Evolutionary conservation across 2,888 invertebrate genomes (phyloP).

Genomic region (Trissoscelio sp.): DNA sequence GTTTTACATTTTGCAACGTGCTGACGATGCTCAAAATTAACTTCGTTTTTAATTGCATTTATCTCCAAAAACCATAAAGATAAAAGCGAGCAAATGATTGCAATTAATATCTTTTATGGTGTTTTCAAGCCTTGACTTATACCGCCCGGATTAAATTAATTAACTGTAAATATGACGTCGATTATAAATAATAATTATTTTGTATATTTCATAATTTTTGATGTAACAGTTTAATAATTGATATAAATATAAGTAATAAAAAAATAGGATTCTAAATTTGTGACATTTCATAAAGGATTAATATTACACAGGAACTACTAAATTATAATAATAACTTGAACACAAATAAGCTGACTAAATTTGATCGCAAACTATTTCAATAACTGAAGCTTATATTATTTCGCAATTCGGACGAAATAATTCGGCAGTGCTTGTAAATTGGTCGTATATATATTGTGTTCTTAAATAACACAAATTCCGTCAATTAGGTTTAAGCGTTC

Average conservation of each 20-base stretch:
- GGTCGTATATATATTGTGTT: slow-evolving; percentile 12
- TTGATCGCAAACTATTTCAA: slow-evolving; percentile 35
- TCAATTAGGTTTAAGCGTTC: slow-evolving; percentile 5
- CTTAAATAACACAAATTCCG: slow-evolving; percentile 24
- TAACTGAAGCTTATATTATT: slow-evolving; percentile 39
- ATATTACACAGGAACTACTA: background rate
- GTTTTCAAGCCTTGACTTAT: slow-evolving; percentile 26
- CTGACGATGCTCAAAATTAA: slow-evolving; percentile 46
- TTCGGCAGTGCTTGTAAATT: slow-evolving; percentile 32
- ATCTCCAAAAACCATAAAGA: slow-evolving; percentile 49
- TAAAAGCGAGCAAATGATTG: slow-evolving; percentile 38
- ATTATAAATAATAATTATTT: background rate
- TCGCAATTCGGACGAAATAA: slow-evolving; percentile 18
- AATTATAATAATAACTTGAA: slow-evolving; percentile 8
- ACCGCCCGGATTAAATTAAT: slow-evolving; percentile 36
- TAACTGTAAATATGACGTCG: background rate
- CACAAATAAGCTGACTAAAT: slow-evolving; percentile 23
- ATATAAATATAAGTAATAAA: background rate
- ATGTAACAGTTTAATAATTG: too few species aligned
- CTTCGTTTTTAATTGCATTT: slow-evolving; percentile 52
- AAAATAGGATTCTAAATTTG: too few species aligned
- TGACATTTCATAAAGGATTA: too few species aligned
- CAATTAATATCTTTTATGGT: slow-evolving; percentile 42
- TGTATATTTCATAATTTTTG: background rate
- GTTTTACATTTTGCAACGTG: slow-evolving; percentile 38